Evolutionary conservation across 92 coral and sea anemone species (phyloP).

Genomic region (Palythoa heliodiscus): DNA sequence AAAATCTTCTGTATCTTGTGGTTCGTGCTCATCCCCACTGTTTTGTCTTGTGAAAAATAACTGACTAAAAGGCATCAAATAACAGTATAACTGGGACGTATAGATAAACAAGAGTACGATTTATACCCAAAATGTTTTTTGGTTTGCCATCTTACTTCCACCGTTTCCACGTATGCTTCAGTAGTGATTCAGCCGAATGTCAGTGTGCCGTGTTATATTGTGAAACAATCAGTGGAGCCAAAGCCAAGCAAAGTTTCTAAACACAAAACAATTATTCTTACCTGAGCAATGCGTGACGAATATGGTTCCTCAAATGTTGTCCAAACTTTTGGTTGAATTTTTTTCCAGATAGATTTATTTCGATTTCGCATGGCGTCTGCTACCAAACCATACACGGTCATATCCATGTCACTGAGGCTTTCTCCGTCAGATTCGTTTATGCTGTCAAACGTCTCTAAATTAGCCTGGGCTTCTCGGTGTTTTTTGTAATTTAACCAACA

Average conservation of each 20-base stretch:
- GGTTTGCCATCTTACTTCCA: neutral
- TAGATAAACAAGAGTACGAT: too few species aligned
- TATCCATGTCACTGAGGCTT: slow-evolving; percentile 86
- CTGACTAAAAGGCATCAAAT: neutral
- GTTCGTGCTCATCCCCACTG: neutral
- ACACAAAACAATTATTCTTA: slow-evolving; percentile 25
- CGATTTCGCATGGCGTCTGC: slow-evolving; percentile 76
- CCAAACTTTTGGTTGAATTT: slow-evolving; percentile 88
- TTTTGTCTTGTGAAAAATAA: neutral
- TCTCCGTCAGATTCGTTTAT: slow-evolving; percentile 80
- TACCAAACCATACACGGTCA: slow-evolving; percentile 80
- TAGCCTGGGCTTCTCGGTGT: slow-evolving; percentile 98
- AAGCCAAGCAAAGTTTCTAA: neutral
- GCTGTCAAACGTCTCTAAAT: slow-evolving; percentile 81
- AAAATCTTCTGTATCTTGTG: neutral
- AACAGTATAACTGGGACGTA: neutral
- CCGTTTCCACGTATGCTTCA: neutral
- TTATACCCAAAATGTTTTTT: neutral
- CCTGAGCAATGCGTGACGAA: slow-evolving; percentile 91
- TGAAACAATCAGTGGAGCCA: neutral
- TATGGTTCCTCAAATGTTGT: slow-evolving; percentile 94
- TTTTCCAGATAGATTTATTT: slow-evolving; percentile 79
- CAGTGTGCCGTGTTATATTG: neutral
- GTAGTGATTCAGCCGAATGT: neutral
- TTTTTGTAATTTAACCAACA: slow-evolving; percentile 97